A percentile compares a stretch with the other conserved stretches of the same genome.
phyloP scores from a whole-genome alignment of 1,140 invertebrate genomes.

The Aphidius gifuensis region DNA sequence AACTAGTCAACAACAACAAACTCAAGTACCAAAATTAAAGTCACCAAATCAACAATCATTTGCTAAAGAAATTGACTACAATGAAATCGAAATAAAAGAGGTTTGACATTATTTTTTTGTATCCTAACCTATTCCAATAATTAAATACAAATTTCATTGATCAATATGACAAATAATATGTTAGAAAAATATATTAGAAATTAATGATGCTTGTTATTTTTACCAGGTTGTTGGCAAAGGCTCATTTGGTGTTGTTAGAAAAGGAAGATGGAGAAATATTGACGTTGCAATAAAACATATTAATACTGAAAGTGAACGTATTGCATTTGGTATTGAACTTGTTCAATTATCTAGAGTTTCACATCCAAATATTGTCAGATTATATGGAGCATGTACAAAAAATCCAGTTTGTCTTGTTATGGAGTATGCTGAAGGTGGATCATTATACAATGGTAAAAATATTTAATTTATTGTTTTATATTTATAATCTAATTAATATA shows the following conservation, averaged over 20 bases:
- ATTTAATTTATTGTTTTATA: slow-evolving; percentile 10
- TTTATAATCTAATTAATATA: slow-evolving; percentile 8
- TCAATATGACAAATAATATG: neutral
- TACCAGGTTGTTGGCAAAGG: slow-evolving; percentile 86
- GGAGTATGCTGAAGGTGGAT: slow-evolving; percentile 97
- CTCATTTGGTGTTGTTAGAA: slow-evolving; percentile 93
- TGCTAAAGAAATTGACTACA: slow-evolving; percentile 61
- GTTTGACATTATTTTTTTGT: slow-evolving; percentile 38
- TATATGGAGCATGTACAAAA: slow-evolving; percentile 87
- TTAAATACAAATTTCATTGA: slow-evolving; percentile 12
- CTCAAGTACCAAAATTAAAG: slow-evolving; percentile 15
- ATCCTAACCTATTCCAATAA: neutral
- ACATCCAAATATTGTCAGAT: slow-evolving; percentile 90
- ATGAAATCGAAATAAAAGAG: slow-evolving; percentile 59
- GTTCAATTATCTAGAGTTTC: slow-evolving; percentile 84
- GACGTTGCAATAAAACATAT: slow-evolving; percentile 92
- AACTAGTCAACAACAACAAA: neutral
- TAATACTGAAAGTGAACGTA: slow-evolving; percentile 82
- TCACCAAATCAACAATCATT: slow-evolving; percentile 48
- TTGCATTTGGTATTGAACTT: slow-evolving; percentile 79
- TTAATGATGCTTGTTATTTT: slow-evolving; percentile 7
- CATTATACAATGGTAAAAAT: slow-evolving; percentile 83
- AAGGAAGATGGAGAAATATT: slow-evolving; percentile 79
- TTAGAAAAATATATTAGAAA: neutral
- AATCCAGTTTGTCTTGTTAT: slow-evolving; percentile 88